These are phyloP conservation scores for Pachliopta kotzebuea DNA, from an alignment of 2,888 invertebrate species.

Conservation along the genomic window DNA sequence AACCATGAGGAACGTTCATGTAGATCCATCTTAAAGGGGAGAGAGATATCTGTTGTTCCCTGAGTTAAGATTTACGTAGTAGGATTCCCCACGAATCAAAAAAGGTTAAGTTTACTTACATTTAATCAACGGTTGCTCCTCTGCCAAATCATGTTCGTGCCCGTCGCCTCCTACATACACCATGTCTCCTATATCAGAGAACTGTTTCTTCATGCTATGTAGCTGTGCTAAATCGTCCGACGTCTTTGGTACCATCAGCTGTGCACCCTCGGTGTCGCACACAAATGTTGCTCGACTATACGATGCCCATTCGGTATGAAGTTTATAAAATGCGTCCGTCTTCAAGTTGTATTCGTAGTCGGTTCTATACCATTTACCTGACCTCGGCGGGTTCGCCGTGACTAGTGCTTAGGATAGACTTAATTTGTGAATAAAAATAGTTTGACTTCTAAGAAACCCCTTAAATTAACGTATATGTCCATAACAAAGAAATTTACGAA, in stretches of 20 bases:
- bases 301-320: constrained; percentile 46
- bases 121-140: constrained; percentile 42
- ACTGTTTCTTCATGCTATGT: constrained; percentile 55
- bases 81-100: too few relatives aligned
- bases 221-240: constrained; percentile 45
- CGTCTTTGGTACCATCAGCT: constrained; percentile 43
- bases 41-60: too few relatives aligned
- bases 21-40: too few relatives aligned
- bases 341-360: constrained; percentile 56
- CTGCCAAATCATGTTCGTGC: constrained; percentile 45
- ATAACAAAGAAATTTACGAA: not conserved
- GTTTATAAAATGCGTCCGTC: constrained; percentile 59
- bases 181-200: constrained; percentile 49
- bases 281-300: constrained; percentile 20
- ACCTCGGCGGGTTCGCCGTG: not conserved
- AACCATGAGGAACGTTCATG: too few relatives aligned
- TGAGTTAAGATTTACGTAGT: too few relatives aligned
- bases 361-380: constrained; percentile 43
- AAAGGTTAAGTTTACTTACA: constrained; percentile 35
- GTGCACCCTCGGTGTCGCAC: constrained; percentile 50
- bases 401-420: constrained; percentile 13
- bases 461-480: too few relatives aligned
- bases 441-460: too few relatives aligned
- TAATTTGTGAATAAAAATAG: not conserved
- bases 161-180: constrained; percentile 51